These are phyloP conservation scores for Callionymus lyra DNA, from an alignment of 2,113 vertebrate genomes.

Conservation along the genomic window DNA sequence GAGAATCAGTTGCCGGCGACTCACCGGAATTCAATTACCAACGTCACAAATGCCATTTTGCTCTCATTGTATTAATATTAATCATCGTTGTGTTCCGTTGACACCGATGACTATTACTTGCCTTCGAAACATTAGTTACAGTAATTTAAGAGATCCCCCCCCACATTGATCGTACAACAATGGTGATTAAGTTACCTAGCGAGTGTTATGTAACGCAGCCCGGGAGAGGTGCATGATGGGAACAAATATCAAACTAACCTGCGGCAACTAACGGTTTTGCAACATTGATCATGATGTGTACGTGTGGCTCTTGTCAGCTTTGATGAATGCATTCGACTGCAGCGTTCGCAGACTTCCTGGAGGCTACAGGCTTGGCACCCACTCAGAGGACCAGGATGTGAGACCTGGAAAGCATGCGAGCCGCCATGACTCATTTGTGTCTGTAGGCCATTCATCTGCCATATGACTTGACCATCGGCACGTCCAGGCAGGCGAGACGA, in stretches of 20 bases:
- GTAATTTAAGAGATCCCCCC: too few relatives aligned
- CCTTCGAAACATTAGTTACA: too few relatives aligned
- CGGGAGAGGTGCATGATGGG: constrained; percentile 5
- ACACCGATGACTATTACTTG: too few relatives aligned
- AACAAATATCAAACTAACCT: constrained; percentile 21
- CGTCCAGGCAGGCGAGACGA: constrained; percentile 24
- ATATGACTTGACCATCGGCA: constrained; percentile 22
- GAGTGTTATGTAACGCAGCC: too few relatives aligned
- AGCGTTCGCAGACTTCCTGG: constrained; percentile 33
- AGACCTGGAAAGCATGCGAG: constrained; percentile 40
- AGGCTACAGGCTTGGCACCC: constrained; percentile 12
- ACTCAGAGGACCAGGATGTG: constrained; percentile 33
- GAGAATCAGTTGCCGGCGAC: too few relatives aligned
- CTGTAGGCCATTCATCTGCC: constrained; percentile 32
- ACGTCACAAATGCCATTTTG: too few relatives aligned
- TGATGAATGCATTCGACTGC: constrained; percentile 38
- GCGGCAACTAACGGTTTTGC: constrained; percentile 25
- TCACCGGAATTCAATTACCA: too few relatives aligned
- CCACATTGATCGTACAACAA: too few relatives aligned
- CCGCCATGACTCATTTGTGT: constrained; percentile 46
- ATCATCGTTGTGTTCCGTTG: too few relatives aligned
- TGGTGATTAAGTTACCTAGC: too few relatives aligned
- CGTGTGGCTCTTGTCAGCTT: constrained; percentile 25
- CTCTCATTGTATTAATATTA: too few relatives aligned
- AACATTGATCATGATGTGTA: constrained; percentile 38